Conservation (phyloP, 2,888 invertebrate genomes). For the Frankliniella intonsa region DNA sequence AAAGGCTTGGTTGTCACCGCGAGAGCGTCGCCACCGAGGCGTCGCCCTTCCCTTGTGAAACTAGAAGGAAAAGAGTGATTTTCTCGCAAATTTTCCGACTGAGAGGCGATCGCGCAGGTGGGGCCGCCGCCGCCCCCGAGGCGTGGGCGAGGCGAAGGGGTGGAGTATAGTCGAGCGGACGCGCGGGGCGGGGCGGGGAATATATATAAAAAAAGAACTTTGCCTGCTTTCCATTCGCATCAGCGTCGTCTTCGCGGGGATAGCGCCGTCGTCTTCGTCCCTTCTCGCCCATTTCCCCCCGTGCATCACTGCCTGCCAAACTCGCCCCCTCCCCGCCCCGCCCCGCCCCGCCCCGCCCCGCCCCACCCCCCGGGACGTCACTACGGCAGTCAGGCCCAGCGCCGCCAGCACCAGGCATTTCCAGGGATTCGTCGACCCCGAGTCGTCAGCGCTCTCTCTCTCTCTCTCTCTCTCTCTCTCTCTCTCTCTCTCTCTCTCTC, state of each 20-base stretch:
- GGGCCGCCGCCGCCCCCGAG: too few relatives aligned
- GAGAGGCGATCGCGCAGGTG: neutral
- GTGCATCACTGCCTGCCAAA: neutral
- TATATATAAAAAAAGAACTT: neutral
- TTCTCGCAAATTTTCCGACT: neutral
- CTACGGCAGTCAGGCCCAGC: too few relatives aligned
- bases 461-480: too few relatives aligned
- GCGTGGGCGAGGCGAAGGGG: too few relatives aligned
- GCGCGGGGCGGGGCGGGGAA: too few relatives aligned
- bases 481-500: too few relatives aligned
- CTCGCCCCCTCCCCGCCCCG: too few relatives aligned
- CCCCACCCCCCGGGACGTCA: neutral
- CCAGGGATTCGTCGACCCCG: too few relatives aligned
- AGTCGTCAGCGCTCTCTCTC: too few relatives aligned
- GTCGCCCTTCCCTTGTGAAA: neutral
- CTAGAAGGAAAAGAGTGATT: neutral
- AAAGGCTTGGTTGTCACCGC: neutral
- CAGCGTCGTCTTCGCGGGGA: neutral
- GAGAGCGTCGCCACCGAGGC: neutral
- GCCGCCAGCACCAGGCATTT: too few relatives aligned
- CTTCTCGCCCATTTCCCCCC: constrained; percentile 1
- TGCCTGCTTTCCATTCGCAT: neutral
- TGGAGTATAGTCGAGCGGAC: too few relatives aligned
- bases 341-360: neutral
- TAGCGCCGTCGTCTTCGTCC: neutral